A percentile compares a stretch with the other conserved stretches of the same genome.
phyloP scores from a whole-genome alignment of 2,797 vertebrate genomes.

The Malacoraja senta region DNA sequence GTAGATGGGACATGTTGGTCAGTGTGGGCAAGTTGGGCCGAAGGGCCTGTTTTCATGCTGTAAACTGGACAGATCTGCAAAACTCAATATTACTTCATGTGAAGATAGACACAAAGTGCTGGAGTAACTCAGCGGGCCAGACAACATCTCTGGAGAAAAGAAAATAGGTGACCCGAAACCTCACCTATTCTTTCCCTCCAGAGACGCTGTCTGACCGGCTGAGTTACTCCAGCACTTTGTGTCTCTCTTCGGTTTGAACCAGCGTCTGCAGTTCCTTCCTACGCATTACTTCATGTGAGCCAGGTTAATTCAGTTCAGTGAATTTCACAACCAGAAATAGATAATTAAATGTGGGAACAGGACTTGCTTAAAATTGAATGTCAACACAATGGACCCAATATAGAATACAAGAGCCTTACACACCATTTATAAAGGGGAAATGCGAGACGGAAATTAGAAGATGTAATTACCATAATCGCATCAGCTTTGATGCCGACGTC shows the following conservation, averaged over 20 bases:
- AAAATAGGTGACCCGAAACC: no score
- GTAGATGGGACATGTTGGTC: no score
- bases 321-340: background rate
- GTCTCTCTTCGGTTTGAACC: no score
- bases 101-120: no score
- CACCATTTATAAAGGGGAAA: conserved; percentile 12
- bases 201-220: no score
- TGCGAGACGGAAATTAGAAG: conserved; percentile 6
- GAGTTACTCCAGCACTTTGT: no score
- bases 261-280: no score
- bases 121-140: no score
- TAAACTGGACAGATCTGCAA: background rate
- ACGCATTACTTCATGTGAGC: background rate
- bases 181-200: no score
- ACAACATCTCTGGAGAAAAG: no score
- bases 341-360: background rate
- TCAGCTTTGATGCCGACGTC: background rate
- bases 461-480: conserved; percentile 7
- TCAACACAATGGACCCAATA: background rate
- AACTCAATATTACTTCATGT: background rate
- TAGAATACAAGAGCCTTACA: background rate
- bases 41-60: no score
- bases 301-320: background rate
- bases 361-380: background rate
- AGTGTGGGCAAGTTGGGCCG: no score